phyloP scores from a whole-genome alignment of 1,140 invertebrate species.

The Temnothorax longispinosus region DNA sequence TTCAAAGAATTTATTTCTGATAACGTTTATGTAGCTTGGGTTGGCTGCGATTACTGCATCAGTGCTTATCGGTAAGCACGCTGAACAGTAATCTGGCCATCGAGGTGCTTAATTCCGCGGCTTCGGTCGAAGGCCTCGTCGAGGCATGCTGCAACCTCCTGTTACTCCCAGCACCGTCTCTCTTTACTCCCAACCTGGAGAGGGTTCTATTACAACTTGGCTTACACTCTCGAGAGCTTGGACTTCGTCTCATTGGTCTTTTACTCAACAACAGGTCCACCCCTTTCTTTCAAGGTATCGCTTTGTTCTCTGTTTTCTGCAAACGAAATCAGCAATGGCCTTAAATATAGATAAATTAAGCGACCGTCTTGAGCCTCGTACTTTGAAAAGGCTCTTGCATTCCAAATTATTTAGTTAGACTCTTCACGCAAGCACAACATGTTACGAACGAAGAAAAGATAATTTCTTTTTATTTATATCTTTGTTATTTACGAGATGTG shows the following conservation, averaged over 20 bases:
- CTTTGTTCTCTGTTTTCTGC: conserved; percentile 45
- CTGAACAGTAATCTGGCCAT: conserved; percentile 81
- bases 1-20: conserved; percentile 64
- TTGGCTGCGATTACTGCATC: conserved; percentile 90
- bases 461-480: neutral
- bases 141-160: conserved; percentile 91
- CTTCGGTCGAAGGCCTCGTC: conserved; percentile 89
- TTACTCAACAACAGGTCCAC: conserved; percentile 87
- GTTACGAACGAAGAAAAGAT: neutral
- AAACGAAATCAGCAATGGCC: conserved; percentile 3
- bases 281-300: conserved; percentile 79
- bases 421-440: neutral
- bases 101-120: conserved; percentile 88
- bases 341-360: neutral
- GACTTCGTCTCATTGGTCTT: conserved; percentile 87
- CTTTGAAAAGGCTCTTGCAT: neutral
- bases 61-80: conserved; percentile 88
- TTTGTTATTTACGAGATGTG: neutral
- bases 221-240: conserved; percentile 87
- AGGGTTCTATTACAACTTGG: conserved; percentile 88
- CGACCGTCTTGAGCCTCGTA: neutral
- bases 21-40: conserved; percentile 85
- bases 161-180: conserved; percentile 88
- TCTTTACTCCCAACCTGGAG: conserved; percentile 88
- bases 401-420: neutral